phyloP scores from a whole-genome alignment of 2,113 vertebrate species.

The Siniperca chuatsi region DNA sequence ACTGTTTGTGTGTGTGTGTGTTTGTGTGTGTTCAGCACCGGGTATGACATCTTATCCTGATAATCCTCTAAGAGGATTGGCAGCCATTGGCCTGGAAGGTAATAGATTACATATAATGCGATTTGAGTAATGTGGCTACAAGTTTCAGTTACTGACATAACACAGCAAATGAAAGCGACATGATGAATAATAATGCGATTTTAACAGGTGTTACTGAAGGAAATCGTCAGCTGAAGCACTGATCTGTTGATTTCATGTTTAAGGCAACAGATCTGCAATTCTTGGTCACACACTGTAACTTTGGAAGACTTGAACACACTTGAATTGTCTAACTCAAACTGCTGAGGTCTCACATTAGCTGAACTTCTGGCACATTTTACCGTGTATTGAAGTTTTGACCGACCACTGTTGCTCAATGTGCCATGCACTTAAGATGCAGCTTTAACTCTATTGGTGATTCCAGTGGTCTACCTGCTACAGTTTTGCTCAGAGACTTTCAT shows the following conservation, averaged over 20 bases:
- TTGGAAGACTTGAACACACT: no score
- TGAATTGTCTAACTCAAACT: no score
- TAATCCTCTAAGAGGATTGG: slow-evolving; percentile 73
- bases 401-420: no score
- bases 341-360: no score
- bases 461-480: no score
- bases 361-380: no score
- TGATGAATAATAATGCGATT: not conserved
- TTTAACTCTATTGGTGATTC: no score
- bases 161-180: not conserved
- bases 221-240: not conserved
- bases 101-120: slow-evolving; percentile 31
- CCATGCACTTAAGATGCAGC: no score
- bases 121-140: slow-evolving; percentile 6
- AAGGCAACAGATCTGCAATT: not conserved
- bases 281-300: no score
- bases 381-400: no score
- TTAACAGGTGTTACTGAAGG: not conserved
- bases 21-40: slow-evolving; percentile 23
- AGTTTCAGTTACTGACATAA: not conserved
- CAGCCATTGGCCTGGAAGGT: slow-evolving; percentile 17
- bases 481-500: no score
- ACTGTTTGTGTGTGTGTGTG: slow-evolving; percentile 3
- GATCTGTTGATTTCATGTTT: not conserved
- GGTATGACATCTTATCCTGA: slow-evolving; percentile 72